Percentiles rank a stretch among this genome's conserved stretches.
These are phyloP conservation scores for Dallia pectoralis DNA, from an alignment of 2,797 vertebrate genomes.

Conservation along the genomic window DNA sequence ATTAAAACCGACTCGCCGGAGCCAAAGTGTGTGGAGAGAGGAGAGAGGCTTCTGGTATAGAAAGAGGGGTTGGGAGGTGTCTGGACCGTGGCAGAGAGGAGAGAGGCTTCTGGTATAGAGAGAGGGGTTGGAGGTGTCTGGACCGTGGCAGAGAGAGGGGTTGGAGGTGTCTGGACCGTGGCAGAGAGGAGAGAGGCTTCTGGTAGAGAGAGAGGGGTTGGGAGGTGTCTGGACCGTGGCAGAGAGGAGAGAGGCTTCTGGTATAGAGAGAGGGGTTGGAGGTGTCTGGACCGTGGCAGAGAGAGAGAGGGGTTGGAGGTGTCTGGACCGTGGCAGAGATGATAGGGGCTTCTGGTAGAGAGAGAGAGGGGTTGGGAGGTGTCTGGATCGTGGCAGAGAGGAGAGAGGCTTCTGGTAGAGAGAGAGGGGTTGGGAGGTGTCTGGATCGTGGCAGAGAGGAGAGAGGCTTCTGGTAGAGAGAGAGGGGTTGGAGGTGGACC, in stretches of 20 bases:
- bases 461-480: conserved; percentile 30
- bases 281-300: conserved; percentile 27
- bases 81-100: conserved; percentile 42
- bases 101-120: conserved; percentile 26
- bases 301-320: conserved; percentile 19
- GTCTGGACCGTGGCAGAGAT: conserved; percentile 35
- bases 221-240: not conserved
- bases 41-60: conserved; percentile 32
- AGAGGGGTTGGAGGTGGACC: conserved; percentile 6
- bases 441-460: conserved; percentile 42
- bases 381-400: conserved; percentile 35
- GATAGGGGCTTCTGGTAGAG: conserved; percentile 32
- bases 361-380: conserved; percentile 15
- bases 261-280: conserved; percentile 33
- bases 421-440: conserved; percentile 13
- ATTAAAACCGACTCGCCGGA: conserved; percentile 63
- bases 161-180: not conserved
- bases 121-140: conserved; percentile 37
- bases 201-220: conserved; percentile 23
- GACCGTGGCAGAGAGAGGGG: conserved; percentile 27
- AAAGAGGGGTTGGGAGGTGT: conserved; percentile 12
- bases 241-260: too few relatives aligned
- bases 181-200: conserved; percentile 41
- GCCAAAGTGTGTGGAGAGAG: conserved; percentile 38
- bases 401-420: conserved; percentile 32